Evolutionary conservation across 2,797 vertebrate genomes (phyloP).

Genomic region (Hypotaenidia philippensis): DNA sequence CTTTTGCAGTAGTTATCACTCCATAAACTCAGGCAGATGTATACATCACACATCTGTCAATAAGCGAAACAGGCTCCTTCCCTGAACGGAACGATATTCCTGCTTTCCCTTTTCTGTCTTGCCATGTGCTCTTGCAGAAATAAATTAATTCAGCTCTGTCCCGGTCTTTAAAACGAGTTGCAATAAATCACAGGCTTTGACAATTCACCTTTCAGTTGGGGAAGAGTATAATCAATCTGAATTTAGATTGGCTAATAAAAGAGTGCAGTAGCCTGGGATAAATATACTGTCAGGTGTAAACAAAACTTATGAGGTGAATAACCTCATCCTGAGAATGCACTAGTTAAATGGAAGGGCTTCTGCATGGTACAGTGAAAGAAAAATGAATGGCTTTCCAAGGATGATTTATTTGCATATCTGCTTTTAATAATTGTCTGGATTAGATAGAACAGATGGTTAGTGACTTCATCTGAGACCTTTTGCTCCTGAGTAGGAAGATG

Average conservation of each 20-base stretch:
- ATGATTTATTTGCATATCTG: conserved; percentile 33
- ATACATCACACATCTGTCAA: not conserved
- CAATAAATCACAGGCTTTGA: conserved; percentile 51
- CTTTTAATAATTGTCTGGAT: conserved; percentile 36
- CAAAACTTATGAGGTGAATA: conserved; percentile 10
- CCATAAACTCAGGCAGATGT: not conserved
- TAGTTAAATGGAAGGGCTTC: not conserved
- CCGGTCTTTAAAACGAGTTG: not conserved
- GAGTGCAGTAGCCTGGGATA: conserved; percentile 4
- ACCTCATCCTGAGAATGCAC: not conserved
- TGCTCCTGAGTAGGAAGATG: not conserved
- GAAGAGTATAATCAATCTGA: conserved; percentile 41
- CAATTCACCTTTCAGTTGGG: conserved; percentile 35
- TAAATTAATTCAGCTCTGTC: not conserved
- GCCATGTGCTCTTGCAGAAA: not conserved
- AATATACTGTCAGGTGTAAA: conserved; percentile 25
- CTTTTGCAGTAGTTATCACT: not conserved
- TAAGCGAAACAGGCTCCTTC: not conserved
- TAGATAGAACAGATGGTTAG: conserved; percentile 4
- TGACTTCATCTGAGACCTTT: conserved; percentile 8
- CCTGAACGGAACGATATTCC: not conserved
- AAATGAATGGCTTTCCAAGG: conserved; percentile 12
- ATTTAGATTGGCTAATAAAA: conserved; percentile 54
- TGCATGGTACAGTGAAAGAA: not conserved
- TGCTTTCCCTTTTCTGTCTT: not conserved